Base-by-base conservation (phyloP, 2,888 invertebrate genomes). In the Biston stratarius region DNA sequence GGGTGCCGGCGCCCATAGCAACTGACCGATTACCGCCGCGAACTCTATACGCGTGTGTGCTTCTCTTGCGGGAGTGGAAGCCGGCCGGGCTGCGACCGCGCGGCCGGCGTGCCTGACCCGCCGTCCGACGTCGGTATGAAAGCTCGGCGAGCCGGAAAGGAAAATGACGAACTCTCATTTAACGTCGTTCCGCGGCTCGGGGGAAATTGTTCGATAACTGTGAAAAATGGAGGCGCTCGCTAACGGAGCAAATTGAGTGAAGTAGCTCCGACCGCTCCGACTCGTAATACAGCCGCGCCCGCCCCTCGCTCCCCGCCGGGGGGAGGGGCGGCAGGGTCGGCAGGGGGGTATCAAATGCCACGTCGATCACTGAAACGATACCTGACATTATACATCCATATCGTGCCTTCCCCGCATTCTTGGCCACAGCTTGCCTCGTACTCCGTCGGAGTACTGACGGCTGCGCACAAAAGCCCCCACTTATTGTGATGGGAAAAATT, bases 231-330 rank as follows among this genome's bases (percentile, higher is more conserved):
- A 85, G 83, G 83, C 62, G 80, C 79, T 68, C 78, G 84, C 83
- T 91, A 91, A 91, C 89, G 74, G 83, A 78, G 83, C 87, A 92
- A 92, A 92, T 92, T 91, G 89, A 92, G 91, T 91, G 90, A 86
- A 87, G 82, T 80, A 64, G 74, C 82, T 79, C 77, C 75, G 66
- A 65, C 76, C 76, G 60, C 36, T 60, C 48, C 61, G 36, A 40
- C 62, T 62, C 15, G 15, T 67, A 67, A 67, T 67, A 67, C 61
- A 64, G 69, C 72, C 48, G 70, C 60, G 12, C 44, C 58, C 44
- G 66, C 40, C 47, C 10, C 47, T n/a, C 66, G 0, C 59, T 6
- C 55, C 45, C 33, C 44, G 8, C 15, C 24, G 56, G 58, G 65
- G 34, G 64, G 72, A 66, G 61, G 66, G 69, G 61, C n/a, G n/a